Evolutionary conservation across 2,888 invertebrate genomes (phyloP).

Genomic region (Tyria jacobaeae): DNA sequence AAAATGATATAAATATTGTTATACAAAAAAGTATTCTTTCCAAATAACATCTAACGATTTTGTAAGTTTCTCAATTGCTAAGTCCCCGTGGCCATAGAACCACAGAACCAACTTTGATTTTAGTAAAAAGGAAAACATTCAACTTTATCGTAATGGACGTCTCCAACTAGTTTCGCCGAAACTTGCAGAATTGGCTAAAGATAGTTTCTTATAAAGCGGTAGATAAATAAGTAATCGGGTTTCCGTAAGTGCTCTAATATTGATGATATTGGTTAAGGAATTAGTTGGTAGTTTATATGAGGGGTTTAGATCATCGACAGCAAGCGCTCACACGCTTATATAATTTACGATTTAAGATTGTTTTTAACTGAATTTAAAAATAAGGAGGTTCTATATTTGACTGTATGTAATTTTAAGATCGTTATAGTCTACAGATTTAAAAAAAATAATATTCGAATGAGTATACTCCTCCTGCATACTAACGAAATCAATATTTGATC

Average conservation of each 20-base stretch:
- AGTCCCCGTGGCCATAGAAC: slow-evolving; percentile 35
- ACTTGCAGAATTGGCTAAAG: slow-evolving; percentile 42
- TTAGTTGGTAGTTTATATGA: not conserved
- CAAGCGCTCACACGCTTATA: not conserved
- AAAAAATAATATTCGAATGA: too few relatives aligned
- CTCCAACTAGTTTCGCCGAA: slow-evolving; percentile 38
- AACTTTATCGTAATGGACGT: slow-evolving; percentile 40
- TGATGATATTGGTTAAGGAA: slow-evolving; percentile 13
- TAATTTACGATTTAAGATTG: too few relatives aligned
- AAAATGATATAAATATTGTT: slow-evolving; percentile 44
- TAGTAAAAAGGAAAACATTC: slow-evolving; percentile 50
- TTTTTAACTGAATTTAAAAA: too few relatives aligned
- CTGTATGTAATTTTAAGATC: too few relatives aligned
- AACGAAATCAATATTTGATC: too few relatives aligned
- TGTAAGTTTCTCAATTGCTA: slow-evolving; percentile 38
- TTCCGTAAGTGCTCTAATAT: slow-evolving; percentile 17
- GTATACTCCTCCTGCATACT: too few relatives aligned
- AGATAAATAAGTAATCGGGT: slow-evolving; percentile 43
- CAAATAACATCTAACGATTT: slow-evolving; percentile 36
- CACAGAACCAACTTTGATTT: slow-evolving; percentile 54
- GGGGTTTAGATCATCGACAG: not conserved
- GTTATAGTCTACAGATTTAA: too few relatives aligned
- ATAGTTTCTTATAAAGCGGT: slow-evolving; percentile 46
- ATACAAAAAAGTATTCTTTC: slow-evolving; percentile 32
- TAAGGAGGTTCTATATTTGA: too few relatives aligned